These are phyloP conservation scores for Lerema accius DNA, from an alignment of 1,140 invertebrate genomes.

Conservation along the genomic window DNA sequence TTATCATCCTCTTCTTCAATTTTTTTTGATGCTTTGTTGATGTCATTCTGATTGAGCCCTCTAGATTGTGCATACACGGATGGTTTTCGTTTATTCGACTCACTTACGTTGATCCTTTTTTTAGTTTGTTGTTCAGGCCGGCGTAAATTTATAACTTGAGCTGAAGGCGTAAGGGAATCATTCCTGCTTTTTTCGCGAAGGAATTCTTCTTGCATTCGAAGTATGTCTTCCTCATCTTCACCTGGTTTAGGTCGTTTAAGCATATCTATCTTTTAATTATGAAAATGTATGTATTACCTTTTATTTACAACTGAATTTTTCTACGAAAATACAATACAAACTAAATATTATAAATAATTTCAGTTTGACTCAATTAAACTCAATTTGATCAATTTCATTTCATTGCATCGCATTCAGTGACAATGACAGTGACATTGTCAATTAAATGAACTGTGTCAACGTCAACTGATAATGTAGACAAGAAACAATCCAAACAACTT, in stretches of 20 bases:
- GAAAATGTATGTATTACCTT: no score
- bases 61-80: constrained; percentile 75
- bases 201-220: constrained; percentile 88
- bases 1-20: constrained; percentile 67
- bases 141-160: constrained; percentile 83
- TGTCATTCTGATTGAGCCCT: constrained; percentile 55
- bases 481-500: no score
- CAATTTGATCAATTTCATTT: no score
- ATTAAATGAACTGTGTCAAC: no score
- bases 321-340: no score
- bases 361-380: no score
- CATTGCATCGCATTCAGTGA: no score
- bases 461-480: no score
- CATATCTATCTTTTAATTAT: constrained; percentile 67
- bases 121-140: constrained; percentile 52
- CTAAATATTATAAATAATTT: no score
- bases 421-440: no score
- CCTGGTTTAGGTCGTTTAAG: constrained; percentile 84
- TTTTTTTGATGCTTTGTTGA: constrained; percentile 38
- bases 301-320: no score
- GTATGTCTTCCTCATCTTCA: constrained; percentile 87
- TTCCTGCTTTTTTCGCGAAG: constrained; percentile 79
- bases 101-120: constrained; percentile 44
- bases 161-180: constrained; percentile 81
- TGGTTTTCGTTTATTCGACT: constrained; percentile 51